Percentiles rank a stretch among this genome's conserved stretches.
Conservation (phyloP, 2,888 invertebrate species). For the Drosophila affinis region DNA sequence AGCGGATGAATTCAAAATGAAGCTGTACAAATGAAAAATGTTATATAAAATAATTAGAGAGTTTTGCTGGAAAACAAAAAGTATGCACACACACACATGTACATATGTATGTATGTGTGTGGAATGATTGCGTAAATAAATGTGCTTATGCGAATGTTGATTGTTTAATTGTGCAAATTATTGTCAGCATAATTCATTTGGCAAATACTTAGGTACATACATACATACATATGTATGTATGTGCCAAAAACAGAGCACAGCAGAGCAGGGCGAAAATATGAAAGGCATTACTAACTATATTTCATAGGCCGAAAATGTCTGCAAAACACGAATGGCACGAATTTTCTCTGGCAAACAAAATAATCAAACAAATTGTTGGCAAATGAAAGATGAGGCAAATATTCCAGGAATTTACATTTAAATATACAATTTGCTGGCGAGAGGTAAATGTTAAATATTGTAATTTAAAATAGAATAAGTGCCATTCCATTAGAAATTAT, state of each 20-base stretch:
- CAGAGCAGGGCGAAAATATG: not conserved
- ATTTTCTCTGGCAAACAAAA: not conserved
- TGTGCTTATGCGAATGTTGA: constrained; percentile 27
- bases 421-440: not conserved
- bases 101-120: not conserved
- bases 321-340: not conserved
- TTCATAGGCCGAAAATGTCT: not conserved
- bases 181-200: constrained; percentile 36
- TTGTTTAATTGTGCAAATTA: constrained; percentile 45
- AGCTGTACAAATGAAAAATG: constrained; percentile 37
- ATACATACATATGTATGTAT: not conserved
- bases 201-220: not conserved
- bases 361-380: not conserved
- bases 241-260: not conserved
- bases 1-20: constrained; percentile 1
- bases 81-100: no score
- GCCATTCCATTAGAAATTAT: no score
- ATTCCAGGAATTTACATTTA: not conserved
- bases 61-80: constrained; percentile 15
- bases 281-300: constrained; percentile 5
- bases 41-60: constrained; percentile 39
- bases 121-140: constrained; percentile 20
- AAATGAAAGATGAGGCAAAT: not conserved
- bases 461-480: not conserved
- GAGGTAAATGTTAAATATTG: not conserved